Base-by-base conservation (phyloP, 2,113 vertebrate genomes). In the Uropsilus gracilis region DNA sequence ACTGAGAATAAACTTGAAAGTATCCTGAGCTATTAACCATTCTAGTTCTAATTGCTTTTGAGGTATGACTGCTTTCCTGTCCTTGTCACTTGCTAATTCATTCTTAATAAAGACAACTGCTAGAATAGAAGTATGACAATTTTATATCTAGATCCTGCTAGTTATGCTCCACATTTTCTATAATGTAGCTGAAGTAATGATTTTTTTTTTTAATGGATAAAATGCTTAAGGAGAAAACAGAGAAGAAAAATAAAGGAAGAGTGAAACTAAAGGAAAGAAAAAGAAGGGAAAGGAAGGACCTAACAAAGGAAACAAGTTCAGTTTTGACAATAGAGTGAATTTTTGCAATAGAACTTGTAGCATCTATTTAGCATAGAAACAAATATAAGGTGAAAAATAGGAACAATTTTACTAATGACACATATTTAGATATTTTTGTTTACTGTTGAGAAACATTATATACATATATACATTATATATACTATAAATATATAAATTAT, bases 221-320 rank as follows among this genome's bases (percentile, higher is more conserved):
- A 30, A 28, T 88, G 0, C 18, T 63, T 50, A 37, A 82, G 32
- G 3, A 53, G 11, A 59, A 20, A 30, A 90, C 55, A 28, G 20
- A 4, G 3, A 46, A 71, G 18, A 48, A n/a, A 26, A 14, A n/a
- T n/a, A n/a, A 37, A 39, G 20, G 18, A 64, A 63, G 20, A 72
- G 11, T 4, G 39, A 42, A 61, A 28, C 6, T n/a, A 39, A 57
- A 26, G 32, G 26, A 28, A 46, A n/a, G 2, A 61, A 83, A 39
- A 39, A 24, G 4, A 16, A 39, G 14, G 20, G 20, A 0, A 44
- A 30, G 12, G 1, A n/a, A 37, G 1, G 0, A 57, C n/a, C 12
- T 20, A 86, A 17, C 8, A 26, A 72, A 44, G 9, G 11, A 71
- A 72, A 13, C 2, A 42, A 59, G 8, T 57, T 80, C 16, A 39